Base-by-base conservation (phyloP, 2,113 vertebrate genomes). In the Tragelaphus imberbis region DNA sequence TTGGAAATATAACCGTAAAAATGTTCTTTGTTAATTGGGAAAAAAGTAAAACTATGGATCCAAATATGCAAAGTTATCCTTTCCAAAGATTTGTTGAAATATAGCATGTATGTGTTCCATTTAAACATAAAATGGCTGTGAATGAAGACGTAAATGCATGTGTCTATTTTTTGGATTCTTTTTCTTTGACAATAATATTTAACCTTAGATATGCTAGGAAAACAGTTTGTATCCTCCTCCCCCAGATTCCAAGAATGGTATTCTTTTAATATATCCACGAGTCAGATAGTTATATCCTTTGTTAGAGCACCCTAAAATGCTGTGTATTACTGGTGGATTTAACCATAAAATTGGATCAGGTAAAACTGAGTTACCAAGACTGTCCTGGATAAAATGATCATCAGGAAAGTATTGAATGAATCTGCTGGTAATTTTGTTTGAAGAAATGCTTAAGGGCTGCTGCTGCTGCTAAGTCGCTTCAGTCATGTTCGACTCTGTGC, bases 351-450 rank as follows among this genome's bases (percentile, higher is more conserved):
- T n/a, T 84, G 28, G 3, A 53, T 49, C 44, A 95, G 51, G 58
- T 95, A 49, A 91, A 90, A 91, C 44, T 51, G 68, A 88, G 17
- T 93, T 92, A 16, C 61, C 36, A 91, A 61, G 49, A 91, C 5
- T 68, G 8, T 68, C 75, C n/a, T 90, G 36, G 90, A 65, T 93
- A 84, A 96, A 88, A 61, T 79, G 13, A 33, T 51, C 17, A 19
- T 56, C 94, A 90, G 25, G 36, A 96, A 79, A 90, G 58, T 88
- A 79, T 4, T 10, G 40, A 89, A 55, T 59, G 30, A 88, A n/a
- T 61, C 51, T 84, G 15, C 17, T 89, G 40, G 28, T 92, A n/a
- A 86, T 95, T 95, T 93, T 91, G 23, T 96, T 95, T 93, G 49
- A 85, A 93, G 65, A 88, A 82, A 58, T 84, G 53, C 68, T 90